These are phyloP conservation scores for Andrena dorsata DNA, from an alignment of 2,888 invertebrate species.

Conservation along the genomic window DNA sequence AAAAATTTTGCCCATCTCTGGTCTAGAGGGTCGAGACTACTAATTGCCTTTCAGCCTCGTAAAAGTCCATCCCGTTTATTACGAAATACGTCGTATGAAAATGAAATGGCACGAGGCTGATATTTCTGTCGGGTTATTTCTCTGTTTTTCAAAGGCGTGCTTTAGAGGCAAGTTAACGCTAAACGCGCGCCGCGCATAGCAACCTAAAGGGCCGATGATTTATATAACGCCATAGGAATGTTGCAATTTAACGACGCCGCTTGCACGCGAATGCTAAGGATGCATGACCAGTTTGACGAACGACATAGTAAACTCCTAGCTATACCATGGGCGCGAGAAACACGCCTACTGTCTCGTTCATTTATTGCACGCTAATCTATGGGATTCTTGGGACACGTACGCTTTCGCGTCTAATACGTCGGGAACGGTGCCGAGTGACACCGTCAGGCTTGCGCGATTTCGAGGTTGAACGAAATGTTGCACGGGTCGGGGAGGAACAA, in stretches of 20 bases:
- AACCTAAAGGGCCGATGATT: slow-evolving; percentile 54
- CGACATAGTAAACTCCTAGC: slow-evolving; percentile 42
- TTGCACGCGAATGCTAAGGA: slow-evolving; percentile 54
- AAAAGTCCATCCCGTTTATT: too few relatives aligned
- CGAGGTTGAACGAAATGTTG: slow-evolving; percentile 1
- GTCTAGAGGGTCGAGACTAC: too few relatives aligned
- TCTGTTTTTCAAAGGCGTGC: too few relatives aligned
- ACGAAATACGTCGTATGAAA: too few relatives aligned
- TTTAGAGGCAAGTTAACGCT: not conserved
- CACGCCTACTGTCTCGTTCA: slow-evolving; percentile 71
- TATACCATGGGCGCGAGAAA: slow-evolving; percentile 48
- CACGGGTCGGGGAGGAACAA: not conserved
- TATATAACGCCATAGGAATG: slow-evolving; percentile 52
- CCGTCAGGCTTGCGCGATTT: not conserved
- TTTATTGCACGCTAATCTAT: slow-evolving; percentile 75
- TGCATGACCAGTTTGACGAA: slow-evolving; percentile 49
- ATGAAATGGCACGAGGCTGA: too few relatives aligned
- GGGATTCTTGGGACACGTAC: slow-evolving; percentile 29
- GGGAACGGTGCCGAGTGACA: not conserved
- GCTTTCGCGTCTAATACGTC: not conserved
- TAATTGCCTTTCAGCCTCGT: too few relatives aligned
- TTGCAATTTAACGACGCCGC: slow-evolving; percentile 52
- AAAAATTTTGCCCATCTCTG: too few relatives aligned
- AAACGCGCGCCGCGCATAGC: slow-evolving; percentile 16
- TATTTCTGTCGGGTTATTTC: too few relatives aligned